A percentile compares a stretch with the other conserved stretches of the same genome.
These are phyloP conservation scores for Macropis europaea DNA, from an alignment of 2,888 invertebrate species.

Conservation along the genomic window DNA sequence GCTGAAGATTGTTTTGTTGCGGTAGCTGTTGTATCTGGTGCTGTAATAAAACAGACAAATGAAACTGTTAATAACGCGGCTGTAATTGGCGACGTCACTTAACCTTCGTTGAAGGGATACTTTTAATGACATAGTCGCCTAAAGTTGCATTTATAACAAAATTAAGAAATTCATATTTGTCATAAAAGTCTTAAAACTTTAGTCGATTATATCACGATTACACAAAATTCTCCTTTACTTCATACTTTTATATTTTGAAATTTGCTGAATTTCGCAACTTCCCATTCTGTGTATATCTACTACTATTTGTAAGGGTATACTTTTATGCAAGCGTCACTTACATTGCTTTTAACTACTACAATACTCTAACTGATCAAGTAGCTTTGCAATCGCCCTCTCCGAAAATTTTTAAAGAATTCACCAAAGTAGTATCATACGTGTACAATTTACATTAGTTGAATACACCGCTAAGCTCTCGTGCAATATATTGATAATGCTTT, in stretches of 20 bases:
- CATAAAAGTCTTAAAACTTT: too few relatives aligned
- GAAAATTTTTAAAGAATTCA: not conserved
- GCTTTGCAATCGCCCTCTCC: not conserved
- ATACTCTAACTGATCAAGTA: not conserved
- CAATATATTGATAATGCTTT: not conserved
- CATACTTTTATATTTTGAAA: too few relatives aligned
- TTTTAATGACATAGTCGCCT: not conserved
- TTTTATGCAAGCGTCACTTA: not conserved
- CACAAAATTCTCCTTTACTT: not conserved
- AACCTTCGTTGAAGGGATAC: not conserved
- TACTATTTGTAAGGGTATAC: not conserved
- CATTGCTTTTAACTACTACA: not conserved
- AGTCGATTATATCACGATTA: too few relatives aligned
- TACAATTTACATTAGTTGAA: not conserved
- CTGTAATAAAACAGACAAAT: slow-evolving; percentile 69
- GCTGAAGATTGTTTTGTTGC: slow-evolving; percentile 80
- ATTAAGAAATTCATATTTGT: not conserved
- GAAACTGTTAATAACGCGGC: slow-evolving; percentile 19
- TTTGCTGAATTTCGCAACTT: too few relatives aligned
- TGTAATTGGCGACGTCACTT: not conserved
- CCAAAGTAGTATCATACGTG: not conserved
- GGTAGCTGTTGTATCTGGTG: slow-evolving; percentile 81
- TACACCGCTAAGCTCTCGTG: slow-evolving; percentile 7
- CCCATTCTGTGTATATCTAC: not conserved
- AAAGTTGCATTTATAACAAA: not conserved